Conservation (phyloP, 2,797 vertebrate species). For the Coendou prehensilis region DNA sequence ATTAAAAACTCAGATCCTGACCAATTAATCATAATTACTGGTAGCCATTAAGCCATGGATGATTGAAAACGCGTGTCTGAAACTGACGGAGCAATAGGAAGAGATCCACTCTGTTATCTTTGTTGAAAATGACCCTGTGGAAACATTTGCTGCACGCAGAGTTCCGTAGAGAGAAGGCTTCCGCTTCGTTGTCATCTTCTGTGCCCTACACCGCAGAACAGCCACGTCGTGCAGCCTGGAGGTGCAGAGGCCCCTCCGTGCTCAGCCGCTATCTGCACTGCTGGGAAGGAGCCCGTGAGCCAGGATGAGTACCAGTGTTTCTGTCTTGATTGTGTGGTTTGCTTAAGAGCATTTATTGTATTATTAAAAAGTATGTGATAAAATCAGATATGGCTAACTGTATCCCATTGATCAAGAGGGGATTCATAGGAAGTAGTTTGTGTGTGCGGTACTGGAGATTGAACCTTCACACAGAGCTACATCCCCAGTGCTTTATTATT, state of each 20-base stretch:
- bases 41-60: not conserved
- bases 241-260: no score
- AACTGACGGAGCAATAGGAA: not conserved
- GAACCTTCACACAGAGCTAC: not conserved
- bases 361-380: not conserved
- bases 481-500: not conserved
- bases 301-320: not conserved
- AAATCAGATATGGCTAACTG: not conserved
- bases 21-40: not conserved
- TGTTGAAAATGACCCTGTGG: not conserved
- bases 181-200: accelerated
- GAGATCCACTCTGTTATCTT: not conserved
- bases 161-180: accelerated
- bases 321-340: not conserved
- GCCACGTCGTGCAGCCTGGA: accelerated
- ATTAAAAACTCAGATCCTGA: not conserved
- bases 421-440: not conserved
- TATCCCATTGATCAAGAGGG: accelerated
- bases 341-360: not conserved
- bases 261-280: accelerated
- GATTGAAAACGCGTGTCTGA: not conserved
- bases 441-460: not conserved
- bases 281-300: accelerated
- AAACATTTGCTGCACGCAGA: no score
- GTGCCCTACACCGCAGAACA: not conserved